Conservation (phyloP, 1,140 invertebrate genomes). For the Hirudo medicinalis region DNA sequence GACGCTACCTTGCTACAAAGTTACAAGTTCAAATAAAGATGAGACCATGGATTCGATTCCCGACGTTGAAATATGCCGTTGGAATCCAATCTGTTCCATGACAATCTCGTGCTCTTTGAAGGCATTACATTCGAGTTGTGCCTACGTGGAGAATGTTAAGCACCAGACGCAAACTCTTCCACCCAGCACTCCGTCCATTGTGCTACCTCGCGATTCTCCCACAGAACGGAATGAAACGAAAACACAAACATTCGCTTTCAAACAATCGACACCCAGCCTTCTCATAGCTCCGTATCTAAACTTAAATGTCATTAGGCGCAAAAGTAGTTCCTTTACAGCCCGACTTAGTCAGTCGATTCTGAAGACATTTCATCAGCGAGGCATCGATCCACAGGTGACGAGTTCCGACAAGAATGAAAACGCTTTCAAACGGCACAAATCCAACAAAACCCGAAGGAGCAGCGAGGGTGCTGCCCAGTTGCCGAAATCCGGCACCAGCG, state of each 20-base stretch:
- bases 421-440: background rate
- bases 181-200: background rate
- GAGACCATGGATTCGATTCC: too few relatives aligned
- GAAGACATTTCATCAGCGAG: background rate
- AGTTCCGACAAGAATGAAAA: background rate
- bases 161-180: background rate
- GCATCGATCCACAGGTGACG: background rate
- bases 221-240: background rate
- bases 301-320: background rate
- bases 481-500: background rate
- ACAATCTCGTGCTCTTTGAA: too few relatives aligned
- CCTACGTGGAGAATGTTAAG: too few relatives aligned
- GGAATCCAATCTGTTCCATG: too few relatives aligned
- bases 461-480: background rate
- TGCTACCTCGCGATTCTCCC: background rate
- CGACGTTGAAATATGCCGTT: too few relatives aligned
- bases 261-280: too few relatives aligned
- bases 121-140: too few relatives aligned
- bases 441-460: background rate
- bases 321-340: slow-evolving; percentile 6
- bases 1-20: too few relatives aligned
- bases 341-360: background rate
- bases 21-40: too few relatives aligned
- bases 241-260: too few relatives aligned
- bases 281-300: background rate